Conservation (phyloP, 2,888 invertebrate genomes). For the Pollenia labialis region DNA sequence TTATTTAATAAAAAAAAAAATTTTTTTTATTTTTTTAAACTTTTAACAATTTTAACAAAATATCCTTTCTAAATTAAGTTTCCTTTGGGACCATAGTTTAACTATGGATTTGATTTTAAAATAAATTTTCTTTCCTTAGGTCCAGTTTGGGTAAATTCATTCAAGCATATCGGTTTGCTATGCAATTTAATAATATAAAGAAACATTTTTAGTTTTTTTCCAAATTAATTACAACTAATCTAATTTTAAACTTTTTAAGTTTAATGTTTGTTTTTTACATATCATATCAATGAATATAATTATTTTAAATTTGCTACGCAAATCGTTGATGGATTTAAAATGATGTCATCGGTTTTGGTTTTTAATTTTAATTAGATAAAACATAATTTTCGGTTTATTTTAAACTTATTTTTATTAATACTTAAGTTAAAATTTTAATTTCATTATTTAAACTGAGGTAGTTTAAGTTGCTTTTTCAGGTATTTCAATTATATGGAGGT, state of each 20-base stretch:
- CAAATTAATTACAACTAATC: background rate
- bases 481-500: conserved; percentile 18
- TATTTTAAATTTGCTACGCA: conserved; percentile 63
- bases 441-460: conserved; percentile 52
- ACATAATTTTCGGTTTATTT: background rate
- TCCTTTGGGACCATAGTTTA: too few relatives aligned
- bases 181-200: background rate
- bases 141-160: background rate
- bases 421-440: conserved; percentile 22
- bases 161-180: background rate
- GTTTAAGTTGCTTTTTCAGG: conserved; percentile 54
- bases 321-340: conserved; percentile 23
- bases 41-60: too few relatives aligned
- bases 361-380: conserved; percentile 3
- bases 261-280: conserved; percentile 13
- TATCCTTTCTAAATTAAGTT: too few relatives aligned
- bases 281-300: background rate
- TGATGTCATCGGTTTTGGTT: conserved; percentile 30
- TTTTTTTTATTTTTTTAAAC: too few relatives aligned
- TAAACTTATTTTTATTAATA: conserved; percentile 15
- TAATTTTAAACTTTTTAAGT: conserved; percentile 39
- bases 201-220: background rate
- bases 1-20: too few relatives aligned
- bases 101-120: too few relatives aligned
- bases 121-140: background rate